A percentile compares a stretch with the other conserved stretches of the same genome.
phyloP scores from a whole-genome alignment of 1,140 invertebrate species.

The Hypsibius dujardini region DNA sequence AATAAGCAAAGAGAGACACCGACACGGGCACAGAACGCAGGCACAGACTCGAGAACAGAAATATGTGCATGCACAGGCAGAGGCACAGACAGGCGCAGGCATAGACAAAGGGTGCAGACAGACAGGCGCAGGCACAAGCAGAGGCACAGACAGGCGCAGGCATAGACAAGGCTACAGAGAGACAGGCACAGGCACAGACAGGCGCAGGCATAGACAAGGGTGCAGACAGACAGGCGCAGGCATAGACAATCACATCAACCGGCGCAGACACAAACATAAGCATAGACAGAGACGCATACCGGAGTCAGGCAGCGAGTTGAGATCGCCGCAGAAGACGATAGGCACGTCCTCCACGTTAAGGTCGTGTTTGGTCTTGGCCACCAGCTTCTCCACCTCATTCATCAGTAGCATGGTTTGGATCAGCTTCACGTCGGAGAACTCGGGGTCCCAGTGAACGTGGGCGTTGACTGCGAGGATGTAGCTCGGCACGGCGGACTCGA shows the following conservation, averaged over 20 bases:
- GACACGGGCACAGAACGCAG: constrained; percentile 6
- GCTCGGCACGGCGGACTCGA: not conserved
- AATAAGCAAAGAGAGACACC: constrained; percentile 11
- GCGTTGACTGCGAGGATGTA: constrained; percentile 70
- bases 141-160: too few relatives aligned
- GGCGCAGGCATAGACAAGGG: too few relatives aligned
- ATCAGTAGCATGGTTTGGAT: constrained; percentile 99
- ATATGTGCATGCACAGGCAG: too few relatives aligned
- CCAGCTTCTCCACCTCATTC: constrained; percentile 49
- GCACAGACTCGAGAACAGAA: too few relatives aligned
- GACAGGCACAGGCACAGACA: too few relatives aligned
- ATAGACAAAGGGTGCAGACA: too few relatives aligned
- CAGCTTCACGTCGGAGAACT: constrained; percentile 98
- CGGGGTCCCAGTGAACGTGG: constrained; percentile 99
- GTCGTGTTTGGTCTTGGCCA: constrained; percentile 28
- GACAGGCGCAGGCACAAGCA: too few relatives aligned
- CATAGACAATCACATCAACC: too few relatives aligned
- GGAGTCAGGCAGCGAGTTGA: constrained; percentile 94
- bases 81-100: too few relatives aligned
- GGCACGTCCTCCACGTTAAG: constrained; percentile 42
- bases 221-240: too few relatives aligned
- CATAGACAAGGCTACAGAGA: too few relatives aligned
- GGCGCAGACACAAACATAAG: not conserved
- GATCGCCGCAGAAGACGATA: constrained; percentile 86
- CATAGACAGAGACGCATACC: constrained; percentile 37